Evolutionary conservation across 2,888 invertebrate genomes (phyloP), one percentile per base, ranked within the genome.

Genomic region (Torymus texanus): DNA sequence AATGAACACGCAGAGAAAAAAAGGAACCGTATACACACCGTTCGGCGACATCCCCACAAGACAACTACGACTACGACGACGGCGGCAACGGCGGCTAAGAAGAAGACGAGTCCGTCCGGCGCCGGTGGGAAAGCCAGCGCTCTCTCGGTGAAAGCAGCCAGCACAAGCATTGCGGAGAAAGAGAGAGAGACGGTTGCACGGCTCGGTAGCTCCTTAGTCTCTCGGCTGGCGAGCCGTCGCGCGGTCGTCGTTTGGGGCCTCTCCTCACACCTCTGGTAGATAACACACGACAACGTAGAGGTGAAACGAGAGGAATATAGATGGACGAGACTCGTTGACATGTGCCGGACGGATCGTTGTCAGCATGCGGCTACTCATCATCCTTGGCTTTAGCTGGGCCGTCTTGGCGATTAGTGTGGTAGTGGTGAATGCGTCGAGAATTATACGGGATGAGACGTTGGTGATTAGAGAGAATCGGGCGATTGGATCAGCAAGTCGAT

Each of bases 141-240:
- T 74, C 78, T 59, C 24, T 24, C 50, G 74, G 78, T 74, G 78
- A 78, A 78, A 78, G 78, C 78, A 55, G 63, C 63, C 75, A 13
- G 55, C 56, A n/a, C 51, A 24, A 29, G 12, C 41, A n/a, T 41
- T n/a, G 24, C 41, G 70, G 5, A 18, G 29, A 11, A 29, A 50
- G 56, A 18, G 1, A 29, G 21, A 14, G 2, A 29, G 63, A 5
- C 74, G 65, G 21, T 21, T 21, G 21, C 21, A 29, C 63, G 14
- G 29, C 29, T 13, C 68, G 13, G 61, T 14, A 24, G 29, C 51
- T 8, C 50, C 59, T 65, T 77, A 77, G 77, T 77, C 65, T 77
- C 61, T 78, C 77, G 72, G 53, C 66, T 16, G 61, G 59, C 75
- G 68, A 53, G 67, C 24, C 62, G 62, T 62, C 51, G 67, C 29